phyloP scores from a whole-genome alignment of 2,888 invertebrate genomes.

The Dexiosoma caninum region DNA sequence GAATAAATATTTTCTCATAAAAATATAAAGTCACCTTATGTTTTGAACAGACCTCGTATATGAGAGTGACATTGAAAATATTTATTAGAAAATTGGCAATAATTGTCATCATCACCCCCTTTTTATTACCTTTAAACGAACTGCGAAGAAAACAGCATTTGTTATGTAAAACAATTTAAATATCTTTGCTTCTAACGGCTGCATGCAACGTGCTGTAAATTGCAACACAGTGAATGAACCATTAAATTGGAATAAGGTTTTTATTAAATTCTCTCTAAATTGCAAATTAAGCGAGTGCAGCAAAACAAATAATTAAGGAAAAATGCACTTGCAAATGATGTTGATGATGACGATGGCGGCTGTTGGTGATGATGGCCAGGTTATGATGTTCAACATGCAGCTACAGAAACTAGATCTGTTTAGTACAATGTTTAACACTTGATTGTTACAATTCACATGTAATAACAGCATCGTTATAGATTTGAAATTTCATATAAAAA shows the following conservation, averaged over 20 bases:
- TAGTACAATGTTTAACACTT: conserved; percentile 39
- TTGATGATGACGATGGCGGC: background rate
- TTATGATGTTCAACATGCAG: too few species aligned
- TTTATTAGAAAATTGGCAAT: conserved; percentile 9
- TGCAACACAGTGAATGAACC: background rate
- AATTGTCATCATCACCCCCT: conserved; percentile 17
- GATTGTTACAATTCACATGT: conserved; percentile 52
- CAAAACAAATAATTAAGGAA: background rate
- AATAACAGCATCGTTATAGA: conserved; percentile 1
- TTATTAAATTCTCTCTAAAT: conserved; percentile 30
- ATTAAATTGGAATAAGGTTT: conserved; percentile 28
- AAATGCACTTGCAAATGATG: background rate
- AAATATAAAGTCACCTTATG: too few species aligned
- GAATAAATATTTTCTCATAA: too few species aligned
- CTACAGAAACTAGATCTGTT: conserved; percentile 1
- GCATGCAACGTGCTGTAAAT: background rate
- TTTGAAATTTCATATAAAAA: background rate
- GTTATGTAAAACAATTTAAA: conserved; percentile 36
- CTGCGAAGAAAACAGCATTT: conserved; percentile 19
- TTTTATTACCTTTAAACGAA: background rate
- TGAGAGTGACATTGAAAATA: conserved; percentile 49
- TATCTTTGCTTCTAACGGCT: background rate
- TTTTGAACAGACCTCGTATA: too few species aligned
- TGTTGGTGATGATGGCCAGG: background rate
- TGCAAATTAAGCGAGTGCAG: conserved; percentile 22